Base-by-base conservation (phyloP, 2,888 invertebrate genomes). In the Ashinkailepas kermadecensis region DNA sequence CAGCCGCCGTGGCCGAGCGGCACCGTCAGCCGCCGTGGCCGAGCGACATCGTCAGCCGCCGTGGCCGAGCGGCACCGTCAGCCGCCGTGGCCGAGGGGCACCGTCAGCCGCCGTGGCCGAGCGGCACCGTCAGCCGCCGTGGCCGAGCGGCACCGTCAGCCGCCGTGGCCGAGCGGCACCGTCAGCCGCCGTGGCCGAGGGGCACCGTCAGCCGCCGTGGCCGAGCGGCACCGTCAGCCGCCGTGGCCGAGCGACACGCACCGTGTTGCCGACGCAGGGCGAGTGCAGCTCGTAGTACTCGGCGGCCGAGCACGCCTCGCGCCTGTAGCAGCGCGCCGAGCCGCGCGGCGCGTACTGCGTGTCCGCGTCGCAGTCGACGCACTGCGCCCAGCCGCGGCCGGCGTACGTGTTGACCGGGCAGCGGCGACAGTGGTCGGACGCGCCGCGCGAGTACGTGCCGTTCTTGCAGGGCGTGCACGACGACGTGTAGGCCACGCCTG, bases 401-500 rank as follows among this genome's bases (percentile, higher is more conserved):
- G 90, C 88, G 85, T 86, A 89, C 23, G 87, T 88, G 83, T 89
- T 88, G 65, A 86, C 86, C 2, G 87, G 86, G 85, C 91, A 91
- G n/a, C 87, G 87, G 7, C 85, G 84, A 83, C 89, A 89, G 56
- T 85, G 85, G 13, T 86, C 85, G 9, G 88, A 86, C 3, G 89
- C 89, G 15, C 85, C 85, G 58, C 85, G 85, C 82, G 87, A 87
- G 87, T 86, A 90, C 6, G 88, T 89, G 12, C 90, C 90, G 13
- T 87, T 86, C 13, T 86, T 86, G 85, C 87, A 88, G 7, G 85
- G 83, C 10, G 86, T 85, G 85, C 89, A 89, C 39, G 82, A 83
- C 0, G 90, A 89, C 1, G 90, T 88, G 85, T 88, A 90, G 0
- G 90, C 90, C 59, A 91, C 88, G 57, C 90, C 90, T 89, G 84